Conservation (phyloP, 2,113 vertebrate genomes). For the Phoenicopterus ruber region DNA sequence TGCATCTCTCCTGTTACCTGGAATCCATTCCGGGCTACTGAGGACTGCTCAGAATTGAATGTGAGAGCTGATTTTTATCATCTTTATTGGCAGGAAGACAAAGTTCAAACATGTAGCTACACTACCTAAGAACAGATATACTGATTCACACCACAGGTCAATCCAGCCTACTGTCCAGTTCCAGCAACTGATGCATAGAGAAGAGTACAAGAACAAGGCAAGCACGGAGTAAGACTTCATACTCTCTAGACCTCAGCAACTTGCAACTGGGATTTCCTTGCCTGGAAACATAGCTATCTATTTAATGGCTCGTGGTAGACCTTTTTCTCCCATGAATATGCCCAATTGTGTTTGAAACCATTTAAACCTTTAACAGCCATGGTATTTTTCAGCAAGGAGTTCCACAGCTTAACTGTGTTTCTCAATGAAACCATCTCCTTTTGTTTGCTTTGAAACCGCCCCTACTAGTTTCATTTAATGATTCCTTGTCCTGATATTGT, state of each 20-base stretch:
- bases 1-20: background rate
- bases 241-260: background rate
- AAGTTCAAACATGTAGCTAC: background rate
- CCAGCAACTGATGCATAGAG: background rate
- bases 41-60: background rate
- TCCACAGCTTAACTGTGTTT: background rate
- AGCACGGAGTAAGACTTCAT: background rate
- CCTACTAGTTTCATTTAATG: background rate
- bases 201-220: background rate
- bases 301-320: background rate
- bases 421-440: background rate
- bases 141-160: background rate
- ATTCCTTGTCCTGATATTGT: background rate
- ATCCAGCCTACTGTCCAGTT: background rate
- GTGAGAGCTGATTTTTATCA: background rate
- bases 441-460: background rate
- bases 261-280: background rate
- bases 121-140: background rate
- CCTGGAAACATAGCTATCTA: background rate
- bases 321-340: background rate
- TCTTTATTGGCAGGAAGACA: background rate
- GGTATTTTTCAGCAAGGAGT: background rate
- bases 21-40: background rate
- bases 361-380: background rate
- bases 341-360: background rate